Evolutionary conservation across 1,140 invertebrate species (phyloP), one percentile per base, ranked within the genome.

Genomic region (Leguminivora glycinivorella): DNA sequence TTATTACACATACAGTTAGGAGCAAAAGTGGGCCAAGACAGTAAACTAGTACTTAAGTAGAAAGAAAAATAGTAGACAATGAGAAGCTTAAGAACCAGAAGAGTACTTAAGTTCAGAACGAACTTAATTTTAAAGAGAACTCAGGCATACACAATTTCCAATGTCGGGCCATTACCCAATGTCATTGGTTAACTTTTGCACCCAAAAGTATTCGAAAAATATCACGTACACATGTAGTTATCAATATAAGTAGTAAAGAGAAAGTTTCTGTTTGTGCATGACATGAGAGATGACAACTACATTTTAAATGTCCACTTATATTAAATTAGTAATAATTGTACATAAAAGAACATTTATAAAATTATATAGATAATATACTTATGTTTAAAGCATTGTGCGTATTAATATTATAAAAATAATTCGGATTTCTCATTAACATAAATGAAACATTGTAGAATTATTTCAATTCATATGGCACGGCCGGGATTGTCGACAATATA

Each of bases 271-370:
- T 63, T 63, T 63, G 58, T 63, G 58, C 58, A 29, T 19, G 6
- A 14, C 14, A 19, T 31, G n/a, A 17, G 26, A 29, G 25, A 31
- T 63, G 58, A 63, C 12, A 63, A 29, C 58, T 63, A 63, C 58
- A 34, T 63, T 31, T 31, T 25, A 29, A 63, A 63, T 17, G 14
- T 63, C n/a, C 34, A 31, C 25, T 63, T 63, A 63, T 29, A 31
- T 63, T 29, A 31, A 63, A 63, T 63, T 63, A 63, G 17, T 14
- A 29, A 25, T 63, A 63, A 63, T 63, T 63, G 58, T 63, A 63
- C n/a, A 63, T 31, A 63, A 60, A 63, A 63, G 58, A 63, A 63
- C 26, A 63, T 63, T 63, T 31, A 63, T 63, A 63, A 63, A 63
- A 63, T 63, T 63, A 63, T 31, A 63, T 9, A 63, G 4, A 63